Conservation (phyloP, 2,797 vertebrate genomes). For the Lepilemur septentrionalis region DNA sequence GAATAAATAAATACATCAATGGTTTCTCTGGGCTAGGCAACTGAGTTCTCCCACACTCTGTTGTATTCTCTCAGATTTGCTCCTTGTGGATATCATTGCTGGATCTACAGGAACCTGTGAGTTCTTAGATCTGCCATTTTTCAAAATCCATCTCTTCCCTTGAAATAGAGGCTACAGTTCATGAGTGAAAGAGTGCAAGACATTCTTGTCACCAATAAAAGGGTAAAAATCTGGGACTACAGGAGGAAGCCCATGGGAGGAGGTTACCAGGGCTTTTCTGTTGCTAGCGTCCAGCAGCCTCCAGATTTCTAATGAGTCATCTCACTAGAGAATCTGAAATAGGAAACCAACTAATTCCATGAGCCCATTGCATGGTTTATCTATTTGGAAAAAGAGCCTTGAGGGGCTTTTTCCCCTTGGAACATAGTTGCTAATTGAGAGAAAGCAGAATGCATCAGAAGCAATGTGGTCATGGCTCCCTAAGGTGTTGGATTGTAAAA, state of each 20-base stretch:
- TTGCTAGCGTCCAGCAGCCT: background rate
- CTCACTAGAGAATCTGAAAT: background rate
- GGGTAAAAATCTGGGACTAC: too few relatives aligned
- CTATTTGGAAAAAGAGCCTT: background rate
- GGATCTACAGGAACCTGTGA: background rate
- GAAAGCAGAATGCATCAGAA: background rate
- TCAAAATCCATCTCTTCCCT: background rate
- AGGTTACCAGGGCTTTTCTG: background rate
- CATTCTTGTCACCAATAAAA: background rate
- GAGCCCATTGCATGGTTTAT: background rate
- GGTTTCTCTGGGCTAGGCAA: background rate
- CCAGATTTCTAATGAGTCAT: background rate
- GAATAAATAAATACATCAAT: background rate
- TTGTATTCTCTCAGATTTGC: background rate
- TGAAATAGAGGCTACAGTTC: background rate
- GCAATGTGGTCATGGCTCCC: background rate
- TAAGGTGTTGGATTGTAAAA: background rate
- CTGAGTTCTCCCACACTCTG: accelerated
- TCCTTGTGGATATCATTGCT: background rate
- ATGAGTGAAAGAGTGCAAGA: background rate
- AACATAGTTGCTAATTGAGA: background rate
- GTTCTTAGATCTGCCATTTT: background rate
- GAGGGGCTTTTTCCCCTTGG: background rate
- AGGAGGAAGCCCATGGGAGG: background rate
- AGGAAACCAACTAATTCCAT: background rate